phyloP scores from a whole-genome alignment of 1,140 invertebrate species.

The Hermatobates lingyangjiaoensis region DNA sequence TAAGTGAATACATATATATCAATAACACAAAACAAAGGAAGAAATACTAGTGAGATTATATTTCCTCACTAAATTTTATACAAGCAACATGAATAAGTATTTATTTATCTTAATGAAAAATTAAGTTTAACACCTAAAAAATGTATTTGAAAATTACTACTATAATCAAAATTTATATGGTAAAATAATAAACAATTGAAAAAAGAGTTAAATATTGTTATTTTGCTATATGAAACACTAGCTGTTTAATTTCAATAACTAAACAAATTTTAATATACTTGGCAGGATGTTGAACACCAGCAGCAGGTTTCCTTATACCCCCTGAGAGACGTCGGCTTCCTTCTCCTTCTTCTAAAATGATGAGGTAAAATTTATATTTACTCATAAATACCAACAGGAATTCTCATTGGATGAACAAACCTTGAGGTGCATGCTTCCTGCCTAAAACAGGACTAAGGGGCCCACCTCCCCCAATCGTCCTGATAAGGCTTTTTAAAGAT shows the following conservation, averaged over 20 bases:
- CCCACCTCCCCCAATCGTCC: conserved; percentile 49
- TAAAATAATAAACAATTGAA: not conserved
- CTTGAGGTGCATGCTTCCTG: conserved; percentile 33
- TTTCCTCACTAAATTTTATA: too few relatives aligned
- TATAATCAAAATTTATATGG: not conserved
- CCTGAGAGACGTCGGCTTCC: too few relatives aligned
- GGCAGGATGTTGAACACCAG: too few relatives aligned
- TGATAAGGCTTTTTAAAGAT: conserved; percentile 51
- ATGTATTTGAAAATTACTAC: not conserved
- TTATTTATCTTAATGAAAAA: not conserved
- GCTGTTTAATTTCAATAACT: not conserved
- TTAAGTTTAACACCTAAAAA: not conserved
- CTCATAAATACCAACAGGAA: too few relatives aligned
- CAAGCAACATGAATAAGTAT: not conserved
- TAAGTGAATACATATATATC: too few relatives aligned
- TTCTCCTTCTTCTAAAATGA: too few relatives aligned
- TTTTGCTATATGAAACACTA: not conserved
- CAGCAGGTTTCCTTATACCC: too few relatives aligned
- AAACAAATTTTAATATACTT: not conserved
- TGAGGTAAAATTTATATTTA: too few relatives aligned
- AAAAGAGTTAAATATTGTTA: not conserved
- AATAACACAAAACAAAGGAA: too few relatives aligned
- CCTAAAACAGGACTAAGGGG: conserved; percentile 54
- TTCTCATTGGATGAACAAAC: too few relatives aligned
- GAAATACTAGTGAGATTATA: too few relatives aligned